phyloP scores from a whole-genome alignment of 2,797 vertebrate genomes.

The Syngnathus rostellatus region DNA sequence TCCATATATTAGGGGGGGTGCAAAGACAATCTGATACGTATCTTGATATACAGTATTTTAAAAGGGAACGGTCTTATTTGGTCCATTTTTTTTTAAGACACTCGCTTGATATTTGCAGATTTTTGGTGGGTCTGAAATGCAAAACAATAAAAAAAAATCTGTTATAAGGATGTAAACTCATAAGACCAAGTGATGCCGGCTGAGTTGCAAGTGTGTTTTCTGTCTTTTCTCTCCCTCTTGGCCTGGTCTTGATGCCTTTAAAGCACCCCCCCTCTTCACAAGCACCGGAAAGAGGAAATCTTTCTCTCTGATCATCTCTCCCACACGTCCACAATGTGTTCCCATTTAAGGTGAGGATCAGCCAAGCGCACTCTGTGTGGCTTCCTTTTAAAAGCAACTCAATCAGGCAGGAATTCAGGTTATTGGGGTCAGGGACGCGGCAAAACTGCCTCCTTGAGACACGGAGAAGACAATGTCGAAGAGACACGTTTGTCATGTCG shows the following conservation, averaged over 20 bases:
- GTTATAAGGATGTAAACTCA: neutral
- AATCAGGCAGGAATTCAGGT: slow-evolving; percentile 69
- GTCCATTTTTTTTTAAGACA: too few relatives aligned
- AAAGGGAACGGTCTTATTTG: too few relatives aligned
- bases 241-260: neutral
- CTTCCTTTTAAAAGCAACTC: slow-evolving; percentile 66
- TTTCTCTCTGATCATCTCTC: slow-evolving; percentile 54
- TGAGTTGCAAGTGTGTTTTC: slow-evolving; percentile 6
- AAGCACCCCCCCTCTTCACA: slow-evolving; percentile 5
- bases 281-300: slow-evolving; percentile 59
- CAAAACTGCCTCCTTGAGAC: neutral
- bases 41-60: too few relatives aligned
- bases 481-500: slow-evolving; percentile 1
- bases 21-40: too few relatives aligned
- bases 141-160: too few relatives aligned
- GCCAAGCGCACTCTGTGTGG: slow-evolving; percentile 58
- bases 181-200: neutral
- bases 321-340: slow-evolving; percentile 61
- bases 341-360: slow-evolving; percentile 75
- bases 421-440: slow-evolving; percentile 60
- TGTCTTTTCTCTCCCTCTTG: slow-evolving; percentile 15
- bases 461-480: too few relatives aligned
- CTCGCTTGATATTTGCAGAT: too few relatives aligned
- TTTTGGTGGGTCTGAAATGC: too few relatives aligned
- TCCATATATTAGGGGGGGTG: too few relatives aligned